A percentile compares a stretch with the other conserved stretches of the same genome.
phyloP scores from a whole-genome alignment of 2,797 vertebrate genomes.

The Nothura maculosa region DNA sequence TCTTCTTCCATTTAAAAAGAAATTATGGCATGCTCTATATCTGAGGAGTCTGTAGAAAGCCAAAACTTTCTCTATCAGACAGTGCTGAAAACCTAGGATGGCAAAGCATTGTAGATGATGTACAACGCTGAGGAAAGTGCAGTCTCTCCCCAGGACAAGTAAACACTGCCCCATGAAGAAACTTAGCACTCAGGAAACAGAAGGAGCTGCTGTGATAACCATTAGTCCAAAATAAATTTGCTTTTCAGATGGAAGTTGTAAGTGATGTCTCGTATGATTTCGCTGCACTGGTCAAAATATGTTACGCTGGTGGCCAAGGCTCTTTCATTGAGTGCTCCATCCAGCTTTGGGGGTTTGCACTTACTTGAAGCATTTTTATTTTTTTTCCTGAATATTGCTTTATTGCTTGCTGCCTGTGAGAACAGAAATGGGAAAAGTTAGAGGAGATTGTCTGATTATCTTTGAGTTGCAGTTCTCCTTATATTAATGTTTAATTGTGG shows the following conservation, averaged over 20 bases:
- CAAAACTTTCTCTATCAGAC: not conserved
- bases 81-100: not conserved
- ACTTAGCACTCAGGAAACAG: not conserved
- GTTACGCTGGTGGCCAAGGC: not conserved
- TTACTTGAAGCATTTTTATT: not conserved
- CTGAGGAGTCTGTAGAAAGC: not conserved
- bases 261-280: not conserved
- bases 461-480: not conserved
- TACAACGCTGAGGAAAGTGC: not conserved
- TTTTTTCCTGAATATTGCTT: not conserved
- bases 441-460: not conserved
- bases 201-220: not conserved
- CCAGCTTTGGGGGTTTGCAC: not conserved
- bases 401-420: too few relatives aligned
- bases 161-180: not conserved
- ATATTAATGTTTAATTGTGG: not conserved
- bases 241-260: not conserved
- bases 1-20: not conserved
- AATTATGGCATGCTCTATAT: not conserved
- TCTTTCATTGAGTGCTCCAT: not conserved
- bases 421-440: not conserved
- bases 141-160: not conserved
- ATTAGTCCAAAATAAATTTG: not conserved
- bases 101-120: not conserved
- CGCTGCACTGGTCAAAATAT: not conserved